Base-by-base conservation (phyloP, 1,140 invertebrate species). In the Listronotus oregonensis region DNA sequence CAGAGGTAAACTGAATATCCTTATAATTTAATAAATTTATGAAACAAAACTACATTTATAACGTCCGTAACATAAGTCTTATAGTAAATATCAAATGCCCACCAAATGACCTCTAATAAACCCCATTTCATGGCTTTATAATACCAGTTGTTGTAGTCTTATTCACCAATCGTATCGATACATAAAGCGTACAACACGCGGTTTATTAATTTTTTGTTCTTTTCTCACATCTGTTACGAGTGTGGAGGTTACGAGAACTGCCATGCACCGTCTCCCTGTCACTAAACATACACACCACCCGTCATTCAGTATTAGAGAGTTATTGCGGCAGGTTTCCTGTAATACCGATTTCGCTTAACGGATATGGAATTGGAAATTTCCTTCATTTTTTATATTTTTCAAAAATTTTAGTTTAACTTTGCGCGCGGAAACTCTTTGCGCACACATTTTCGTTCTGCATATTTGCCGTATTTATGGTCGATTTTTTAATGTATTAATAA, bases 121-220 rank as follows among this genome's bases (percentile, higher is more conserved):
- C 54, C 18, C 54, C 14, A 43, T 42, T 43, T 43, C 37, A 55
- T 40, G 34, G 51, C 37, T n/a, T 32, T 43, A 12, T 43, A 43
- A 56, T 42, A 27, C 37, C 54, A 56, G 54, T 56, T 56, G 54
- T 14, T 37, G 11, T 37, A 56, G 40, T 11, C 21, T 56, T 43
- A 43, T 56, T 43, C 54, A 56, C 17, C 54, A 56, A 56, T 56
- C 37, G 54, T 56, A 56, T 56, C 39, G 54, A 56, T 56, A 56
- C 18, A 43, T 56, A 56, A 42, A 56, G 17, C 39, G 54, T 43
- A 10, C 17, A 56, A 43, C 54, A 43, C 37, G 40, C 15, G 46
- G 54, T 43, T 56, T 56, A 56, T 56, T 56, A 56, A 56, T 56
- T 56, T 56, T 51, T 56, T 56, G 54, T 56, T 56, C 54, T 56